Evolutionary conservation across 1,140 invertebrate species (phyloP), one percentile per base, ranked within the genome.

Genomic region (Carcinoscorpius rotundicauda): DNA sequence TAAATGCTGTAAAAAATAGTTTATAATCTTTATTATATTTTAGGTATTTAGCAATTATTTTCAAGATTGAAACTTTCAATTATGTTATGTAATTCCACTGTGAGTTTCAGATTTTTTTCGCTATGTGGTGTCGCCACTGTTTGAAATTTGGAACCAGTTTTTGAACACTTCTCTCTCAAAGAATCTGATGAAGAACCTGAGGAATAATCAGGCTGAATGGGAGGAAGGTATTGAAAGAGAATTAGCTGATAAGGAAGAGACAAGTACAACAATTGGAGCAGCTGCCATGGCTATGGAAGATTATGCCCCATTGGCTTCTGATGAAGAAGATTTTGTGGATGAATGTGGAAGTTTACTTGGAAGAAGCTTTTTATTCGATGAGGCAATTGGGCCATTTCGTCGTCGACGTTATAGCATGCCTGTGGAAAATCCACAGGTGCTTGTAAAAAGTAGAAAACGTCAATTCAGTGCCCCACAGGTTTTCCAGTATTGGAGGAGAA

Each of bases 141-240:
- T 70, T 49, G 61, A 69, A 55, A 56, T 70, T 11, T 70, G 69
- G 69, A 55, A 70, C 61, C 53, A 64, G 56, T 70, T 66, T 60
- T 59, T 70, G 29, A 6, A 49, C 52, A 69, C 69, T 49, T 51
- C 29, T n/a, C 62, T 70, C 8, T 61, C 62, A 10, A 49, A 60
- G 4, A 55, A 60, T 52, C 58, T 70, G n/a, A 66, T 70, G 3
- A 48, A 10, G 9, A 70, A 70, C 62, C 55, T 70, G 4, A 55
- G 60, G 58, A 64, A 69, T 55, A 70, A 70, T 57, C 52, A 69
- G 55, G 10, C 50, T 51, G 62, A 62, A 49, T 70, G 69, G 69
- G 51, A 50, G 9, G 53, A n/a, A 55, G n/a, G n/a, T 29, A 29
- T 29, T 29, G 29, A 29, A 29, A 29, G 29, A 29, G 29, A 29